Conservation (phyloP, 2,888 invertebrate genomes). For the Sesia bembeciformis region DNA sequence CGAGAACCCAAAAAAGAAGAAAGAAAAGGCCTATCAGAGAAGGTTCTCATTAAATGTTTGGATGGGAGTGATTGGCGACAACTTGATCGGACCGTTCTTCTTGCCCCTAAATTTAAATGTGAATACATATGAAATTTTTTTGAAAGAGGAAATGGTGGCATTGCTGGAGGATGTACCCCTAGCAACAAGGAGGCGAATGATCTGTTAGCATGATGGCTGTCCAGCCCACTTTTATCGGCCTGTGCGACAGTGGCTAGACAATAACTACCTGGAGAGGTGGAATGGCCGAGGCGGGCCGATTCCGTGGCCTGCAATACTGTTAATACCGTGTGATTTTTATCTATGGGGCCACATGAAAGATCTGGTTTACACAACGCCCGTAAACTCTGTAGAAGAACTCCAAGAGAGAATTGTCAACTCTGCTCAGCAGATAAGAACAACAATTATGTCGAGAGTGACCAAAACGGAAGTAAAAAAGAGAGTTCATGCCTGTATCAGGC, state of each 20-base stretch:
- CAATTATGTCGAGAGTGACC: no score
- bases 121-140: constrained; percentile 13
- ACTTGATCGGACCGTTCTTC: constrained; percentile 19
- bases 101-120: constrained; percentile 17
- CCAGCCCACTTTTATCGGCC: no score
- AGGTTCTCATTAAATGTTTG: constrained; percentile 20
- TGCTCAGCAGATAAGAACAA: no score
- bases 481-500: no score
- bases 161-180: constrained; percentile 11
- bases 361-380: no score
- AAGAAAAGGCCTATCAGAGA: constrained; percentile 10
- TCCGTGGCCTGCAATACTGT: constrained; percentile 17
- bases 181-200: constrained; percentile 11
- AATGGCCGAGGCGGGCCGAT: constrained; percentile 16
- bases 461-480: no score
- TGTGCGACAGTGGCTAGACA: constrained; percentile 14
- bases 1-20: constrained; percentile 17
- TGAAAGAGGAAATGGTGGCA: constrained; percentile 6
- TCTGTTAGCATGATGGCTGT: constrained; percentile 16
- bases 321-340: constrained; percentile 5
- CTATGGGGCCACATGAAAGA: background rate
- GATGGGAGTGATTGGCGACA: constrained; percentile 16
- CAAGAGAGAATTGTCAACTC: no score
- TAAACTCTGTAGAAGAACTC: no score
- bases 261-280: no score